Percentiles rank a stretch among this genome's conserved stretches.
Evolutionary conservation across 2,113 vertebrate species (phyloP).

Genomic region (Chaetops frenatus): DNA sequence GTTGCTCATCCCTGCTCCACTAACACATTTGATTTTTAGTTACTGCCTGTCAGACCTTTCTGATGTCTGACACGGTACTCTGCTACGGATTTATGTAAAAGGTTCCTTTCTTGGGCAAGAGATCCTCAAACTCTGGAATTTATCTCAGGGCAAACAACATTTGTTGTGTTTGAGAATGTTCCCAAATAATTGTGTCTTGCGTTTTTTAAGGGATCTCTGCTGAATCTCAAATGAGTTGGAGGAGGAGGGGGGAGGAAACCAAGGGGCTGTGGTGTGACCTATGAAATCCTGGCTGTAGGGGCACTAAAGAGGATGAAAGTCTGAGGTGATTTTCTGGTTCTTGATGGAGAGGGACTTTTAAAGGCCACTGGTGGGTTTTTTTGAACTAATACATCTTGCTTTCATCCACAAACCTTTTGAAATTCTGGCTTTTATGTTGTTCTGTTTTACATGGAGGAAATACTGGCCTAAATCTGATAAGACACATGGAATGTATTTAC

Average conservation of each 20-base stretch:
- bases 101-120: background rate
- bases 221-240: background rate
- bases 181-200: background rate
- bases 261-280: background rate
- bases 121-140: background rate
- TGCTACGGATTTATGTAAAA: fast-evolving
- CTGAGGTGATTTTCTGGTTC: background rate
- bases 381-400: background rate
- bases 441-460: background rate
- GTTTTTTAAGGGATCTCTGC: background rate
- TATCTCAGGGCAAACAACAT: background rate
- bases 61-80: fast-evolving
- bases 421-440: background rate
- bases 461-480: background rate
- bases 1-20: background rate
- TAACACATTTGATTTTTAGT: background rate
- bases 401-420: background rate
- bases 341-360: background rate
- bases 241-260: background rate
- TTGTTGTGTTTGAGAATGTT: background rate
- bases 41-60: fast-evolving
- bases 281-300: background rate
- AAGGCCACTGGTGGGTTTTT: background rate
- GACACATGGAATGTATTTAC: background rate
- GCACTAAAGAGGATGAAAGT: background rate